Evolutionary conservation across 2,113 vertebrate species (phyloP), one percentile per base, ranked within the genome.

Genomic region (Scomber japonicus): DNA sequence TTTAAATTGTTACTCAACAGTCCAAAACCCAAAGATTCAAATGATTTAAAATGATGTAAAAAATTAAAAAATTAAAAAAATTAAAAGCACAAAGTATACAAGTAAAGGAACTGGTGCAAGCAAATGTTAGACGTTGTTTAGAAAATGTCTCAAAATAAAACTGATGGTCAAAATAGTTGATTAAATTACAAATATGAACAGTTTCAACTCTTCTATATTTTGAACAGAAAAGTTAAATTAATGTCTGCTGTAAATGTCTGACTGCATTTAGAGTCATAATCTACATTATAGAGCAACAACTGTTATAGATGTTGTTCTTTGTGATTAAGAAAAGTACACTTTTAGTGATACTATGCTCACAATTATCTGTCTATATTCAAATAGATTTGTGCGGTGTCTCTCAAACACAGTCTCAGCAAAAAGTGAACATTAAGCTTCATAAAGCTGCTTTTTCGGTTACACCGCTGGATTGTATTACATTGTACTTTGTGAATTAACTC

Each of bases 401-500:
- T 67, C 30, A 12, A 2, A 67, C 13, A 55, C 30, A 61, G 19
- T 57, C 57, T 46, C n/a, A 16, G 5, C 19, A 44, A 66, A 54
- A 46, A 50, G 3, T 8, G 3, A 17, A 57, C 21, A 27, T 30
- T 3, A 19, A 65, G 11, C 21, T 6, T 19, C 67, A 24, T 30
- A 59, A 55, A 73, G 16, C 35, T 16, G 3, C 17, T 9, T 78
- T 82, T 72, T 56, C 81, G 63, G 44, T 27, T 82, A 7, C 17
- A 75, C 48, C 27, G 51, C 67, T 21, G 45, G 56, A 64, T 24
- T 68, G 69, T 50, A 48, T 65, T 45, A 74, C 16, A 70, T 49
- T 53, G 71, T 62, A 68, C 21, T 48, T 24, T 50, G 31, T 49
- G 69, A 88, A 88, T 84, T 78, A 90, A 88, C 72, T 84, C 74